A percentile compares a stretch with the other conserved stretches of the same genome.
These are phyloP conservation scores for Plebejus melissa DNA, from an alignment of 2,888 invertebrate genomes.

Conservation along the genomic window DNA sequence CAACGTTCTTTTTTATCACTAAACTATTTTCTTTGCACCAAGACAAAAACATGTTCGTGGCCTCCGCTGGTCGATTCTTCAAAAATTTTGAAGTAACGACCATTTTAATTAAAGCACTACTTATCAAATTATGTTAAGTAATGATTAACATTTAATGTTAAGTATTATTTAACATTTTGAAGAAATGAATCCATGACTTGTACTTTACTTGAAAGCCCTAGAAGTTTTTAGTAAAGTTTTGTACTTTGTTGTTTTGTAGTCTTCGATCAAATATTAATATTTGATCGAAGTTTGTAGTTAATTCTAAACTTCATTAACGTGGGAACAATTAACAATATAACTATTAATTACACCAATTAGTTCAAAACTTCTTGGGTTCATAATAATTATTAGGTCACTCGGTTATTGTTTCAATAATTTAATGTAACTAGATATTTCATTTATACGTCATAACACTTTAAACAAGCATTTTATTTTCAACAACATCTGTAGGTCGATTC, in stretches of 20 bases:
- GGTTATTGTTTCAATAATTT: not conserved
- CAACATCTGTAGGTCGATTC: not conserved
- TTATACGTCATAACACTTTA: not conserved
- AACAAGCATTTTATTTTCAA: not conserved
- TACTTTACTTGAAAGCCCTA: not conserved
- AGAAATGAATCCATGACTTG: not conserved
- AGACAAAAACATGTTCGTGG: no score
- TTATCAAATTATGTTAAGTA: no score
- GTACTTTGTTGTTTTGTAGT: no score
- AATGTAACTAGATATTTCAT: slow-evolving; percentile 7
- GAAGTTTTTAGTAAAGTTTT: not conserved
- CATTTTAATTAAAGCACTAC: no score
- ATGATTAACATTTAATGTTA: no score
- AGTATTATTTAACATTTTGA: no score
- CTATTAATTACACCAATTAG: not conserved
- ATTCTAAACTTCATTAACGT: not conserved
- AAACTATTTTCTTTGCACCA: no score
- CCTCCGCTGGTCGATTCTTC: no score
- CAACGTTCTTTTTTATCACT: no score
- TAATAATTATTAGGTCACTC: slow-evolving; percentile 2
- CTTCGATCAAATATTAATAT: no score
- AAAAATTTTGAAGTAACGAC: no score
- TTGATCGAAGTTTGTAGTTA: no score
- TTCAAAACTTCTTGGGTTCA: not conserved
- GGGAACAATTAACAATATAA: not conserved